Conservation (phyloP, 2,113 vertebrate genomes). For the Eleginops maclovinus region DNA sequence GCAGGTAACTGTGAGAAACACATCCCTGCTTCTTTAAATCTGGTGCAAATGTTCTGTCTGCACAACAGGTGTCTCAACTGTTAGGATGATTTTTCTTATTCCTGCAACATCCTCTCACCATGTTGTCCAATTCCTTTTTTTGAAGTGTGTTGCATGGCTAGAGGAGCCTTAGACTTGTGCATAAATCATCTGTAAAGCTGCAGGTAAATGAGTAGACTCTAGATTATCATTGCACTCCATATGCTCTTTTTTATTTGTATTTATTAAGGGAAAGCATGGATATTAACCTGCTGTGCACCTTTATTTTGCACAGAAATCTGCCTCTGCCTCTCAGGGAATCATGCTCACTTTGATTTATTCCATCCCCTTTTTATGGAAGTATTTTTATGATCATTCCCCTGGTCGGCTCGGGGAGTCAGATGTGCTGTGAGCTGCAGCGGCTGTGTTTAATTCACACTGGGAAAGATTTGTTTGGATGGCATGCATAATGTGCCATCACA, state of each 20-base stretch:
- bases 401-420: slow-evolving; percentile 68
- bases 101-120: no score
- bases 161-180: no score
- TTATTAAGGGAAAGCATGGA: not conserved
- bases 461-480: slow-evolving; percentile 79
- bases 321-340: slow-evolving; percentile 31
- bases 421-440: slow-evolving; percentile 62
- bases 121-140: no score
- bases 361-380: slow-evolving; percentile 66
- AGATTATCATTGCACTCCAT: not conserved
- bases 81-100: no score
- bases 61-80: slow-evolving; percentile 20
- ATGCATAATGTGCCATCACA: slow-evolving; percentile 79
- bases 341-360: slow-evolving; percentile 68
- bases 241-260: slow-evolving; percentile 2
- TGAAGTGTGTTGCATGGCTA: no score
- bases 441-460: slow-evolving; percentile 77
- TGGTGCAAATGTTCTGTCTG: not conserved
- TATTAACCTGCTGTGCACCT: slow-evolving; percentile 16
- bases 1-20: not conserved
- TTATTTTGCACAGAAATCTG: slow-evolving; percentile 12
- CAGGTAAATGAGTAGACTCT: not conserved
- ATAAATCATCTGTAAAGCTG: no score
- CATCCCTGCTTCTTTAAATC: not conserved
- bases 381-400: slow-evolving; percentile 62